A percentile compares a stretch with the other conserved stretches of the same genome.
Conservation (phyloP, 2,113 vertebrate genomes). For the Micronycteris hirsuta region DNA sequence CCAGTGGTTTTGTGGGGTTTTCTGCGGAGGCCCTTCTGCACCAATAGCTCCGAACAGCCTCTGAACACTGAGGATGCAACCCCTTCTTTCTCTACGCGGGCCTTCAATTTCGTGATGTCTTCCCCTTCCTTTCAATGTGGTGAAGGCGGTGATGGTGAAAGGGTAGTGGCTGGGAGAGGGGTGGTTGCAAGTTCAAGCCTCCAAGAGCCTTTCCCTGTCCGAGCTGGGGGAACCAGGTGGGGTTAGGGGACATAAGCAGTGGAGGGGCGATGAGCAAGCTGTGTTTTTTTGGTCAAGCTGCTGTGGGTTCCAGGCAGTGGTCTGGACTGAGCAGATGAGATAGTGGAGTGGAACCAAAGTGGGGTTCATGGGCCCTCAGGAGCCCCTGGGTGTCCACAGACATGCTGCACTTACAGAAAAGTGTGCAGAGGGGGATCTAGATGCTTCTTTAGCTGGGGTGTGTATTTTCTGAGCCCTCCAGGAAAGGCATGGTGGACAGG, state of each 20-base stretch:
- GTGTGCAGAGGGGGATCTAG: background rate
- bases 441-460: too few relatives aligned
- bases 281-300: background rate
- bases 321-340: background rate
- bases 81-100: background rate
- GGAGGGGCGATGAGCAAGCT: background rate
- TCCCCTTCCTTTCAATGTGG: background rate
- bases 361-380: background rate
- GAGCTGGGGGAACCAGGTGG: background rate
- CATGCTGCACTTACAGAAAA: background rate
- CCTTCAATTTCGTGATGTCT: background rate
- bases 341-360: background rate
- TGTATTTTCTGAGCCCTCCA: background rate
- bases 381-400: background rate
- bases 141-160: background rate
- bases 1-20: background rate
- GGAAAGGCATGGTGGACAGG: background rate
- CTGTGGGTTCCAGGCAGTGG: accelerated
- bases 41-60: background rate
- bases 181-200: background rate
- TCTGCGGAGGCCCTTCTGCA: background rate
- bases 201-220: background rate
- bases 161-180: too few relatives aligned
- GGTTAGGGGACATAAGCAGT: background rate
- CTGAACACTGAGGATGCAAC: too few relatives aligned